Evolutionary conservation across 2,113 vertebrate species (phyloP).

Genomic region (Corythornis cristatus): DNA sequence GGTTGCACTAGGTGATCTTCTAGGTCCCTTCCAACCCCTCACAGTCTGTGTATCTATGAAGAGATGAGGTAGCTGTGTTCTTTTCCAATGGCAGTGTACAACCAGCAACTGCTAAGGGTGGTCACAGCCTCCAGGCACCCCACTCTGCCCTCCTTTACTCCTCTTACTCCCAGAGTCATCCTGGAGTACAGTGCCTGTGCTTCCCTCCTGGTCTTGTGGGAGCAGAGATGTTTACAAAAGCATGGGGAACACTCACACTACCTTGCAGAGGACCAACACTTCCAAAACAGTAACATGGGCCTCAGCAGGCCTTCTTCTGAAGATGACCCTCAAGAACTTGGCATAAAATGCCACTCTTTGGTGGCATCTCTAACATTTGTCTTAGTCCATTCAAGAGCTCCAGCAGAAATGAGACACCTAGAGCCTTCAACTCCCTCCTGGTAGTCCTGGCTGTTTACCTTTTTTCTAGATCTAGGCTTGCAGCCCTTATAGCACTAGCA

Average conservation of each 20-base stretch:
- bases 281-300: neutral
- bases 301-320: neutral
- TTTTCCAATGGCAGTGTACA: neutral
- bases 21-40: too few species aligned
- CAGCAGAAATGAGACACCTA: neutral
- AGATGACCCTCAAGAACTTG: neutral
- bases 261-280: neutral
- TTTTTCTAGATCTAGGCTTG: neutral
- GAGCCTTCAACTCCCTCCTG: neutral
- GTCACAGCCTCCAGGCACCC: neutral
- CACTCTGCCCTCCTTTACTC: neutral
- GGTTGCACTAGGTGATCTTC: too few species aligned
- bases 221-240: neutral
- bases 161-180: neutral
- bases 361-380: neutral
- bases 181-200: neutral
- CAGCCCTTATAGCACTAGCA: neutral
- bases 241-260: rapidly evolving
- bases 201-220: neutral
- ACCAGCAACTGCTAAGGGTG: neutral
- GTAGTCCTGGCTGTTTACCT: neutral
- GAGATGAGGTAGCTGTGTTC: neutral
- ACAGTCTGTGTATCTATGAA: neutral
- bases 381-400: neutral
- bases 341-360: neutral